Conservation (phyloP, 1,140 invertebrate genomes). For the Coboldia fuscipes region DNA sequence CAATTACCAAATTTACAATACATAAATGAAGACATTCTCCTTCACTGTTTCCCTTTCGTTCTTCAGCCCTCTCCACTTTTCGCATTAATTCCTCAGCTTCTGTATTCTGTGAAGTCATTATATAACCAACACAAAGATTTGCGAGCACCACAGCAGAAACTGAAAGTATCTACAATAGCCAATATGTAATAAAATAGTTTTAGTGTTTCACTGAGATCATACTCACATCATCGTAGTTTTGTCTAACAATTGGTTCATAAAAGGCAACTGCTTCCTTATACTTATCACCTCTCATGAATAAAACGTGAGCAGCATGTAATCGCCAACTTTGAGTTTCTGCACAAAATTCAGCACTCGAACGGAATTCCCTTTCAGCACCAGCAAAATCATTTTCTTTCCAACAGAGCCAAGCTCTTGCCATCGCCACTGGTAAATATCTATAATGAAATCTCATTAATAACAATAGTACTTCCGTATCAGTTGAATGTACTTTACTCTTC, state of each 20-base stretch:
- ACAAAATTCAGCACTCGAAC: constrained; percentile 94
- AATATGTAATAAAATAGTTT: background rate
- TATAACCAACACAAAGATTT: constrained; percentile 96
- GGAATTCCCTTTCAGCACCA: constrained; percentile 85
- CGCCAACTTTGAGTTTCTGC: constrained; percentile 95
- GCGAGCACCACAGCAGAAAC: constrained; percentile 89
- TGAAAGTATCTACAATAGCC: constrained; percentile 51
- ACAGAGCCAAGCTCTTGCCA: constrained; percentile 98
- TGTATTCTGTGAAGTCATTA: constrained; percentile 97
- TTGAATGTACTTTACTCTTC: constrained; percentile 69
- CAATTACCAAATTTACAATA: constrained; percentile 97
- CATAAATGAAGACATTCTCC: constrained; percentile 94
- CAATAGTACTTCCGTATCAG: too few relatives aligned
- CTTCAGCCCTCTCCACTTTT: constrained; percentile 96
- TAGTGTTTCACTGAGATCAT: background rate
- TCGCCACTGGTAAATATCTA: constrained; percentile 76
- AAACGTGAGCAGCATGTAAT: constrained; percentile 91
- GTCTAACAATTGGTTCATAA: constrained; percentile 96
- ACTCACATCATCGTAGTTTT: constrained; percentile 80
- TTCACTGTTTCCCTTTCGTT: constrained; percentile 76
- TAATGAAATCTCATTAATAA: constrained; percentile 6
- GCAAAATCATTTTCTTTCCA: constrained; percentile 95
- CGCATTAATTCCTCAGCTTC: constrained; percentile 98
- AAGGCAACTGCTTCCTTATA: constrained; percentile 96
- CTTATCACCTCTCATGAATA: constrained; percentile 99